Conservation (phyloP, 2,113 vertebrate genomes). For the Gavialis gangeticus region DNA sequence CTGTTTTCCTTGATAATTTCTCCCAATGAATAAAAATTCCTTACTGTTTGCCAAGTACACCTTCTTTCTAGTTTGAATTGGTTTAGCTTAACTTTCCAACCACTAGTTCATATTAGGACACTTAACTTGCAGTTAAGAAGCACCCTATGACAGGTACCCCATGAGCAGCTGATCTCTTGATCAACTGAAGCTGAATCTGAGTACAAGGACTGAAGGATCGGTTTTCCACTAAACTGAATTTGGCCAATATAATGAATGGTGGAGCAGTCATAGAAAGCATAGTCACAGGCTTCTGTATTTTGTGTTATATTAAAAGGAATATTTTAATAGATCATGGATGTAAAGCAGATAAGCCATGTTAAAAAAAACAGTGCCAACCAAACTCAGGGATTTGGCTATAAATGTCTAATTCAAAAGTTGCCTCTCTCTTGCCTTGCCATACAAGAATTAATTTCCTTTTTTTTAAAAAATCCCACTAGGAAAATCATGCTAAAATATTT, state of each 20-base stretch:
- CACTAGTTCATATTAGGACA: background rate
- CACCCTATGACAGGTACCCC: background rate
- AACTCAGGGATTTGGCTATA: background rate
- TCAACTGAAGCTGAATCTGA: background rate
- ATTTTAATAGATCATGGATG: background rate
- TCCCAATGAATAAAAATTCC: background rate
- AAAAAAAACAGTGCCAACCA: background rate
- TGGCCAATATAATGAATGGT: background rate
- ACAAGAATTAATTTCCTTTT: background rate
- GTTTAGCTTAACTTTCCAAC: background rate
- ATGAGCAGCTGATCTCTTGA: background rate
- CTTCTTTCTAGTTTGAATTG: background rate
- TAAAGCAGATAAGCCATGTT: background rate
- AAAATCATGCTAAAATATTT: background rate
- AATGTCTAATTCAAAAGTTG: background rate
- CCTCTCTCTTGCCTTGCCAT: background rate
- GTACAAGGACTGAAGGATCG: conserved; percentile 24
- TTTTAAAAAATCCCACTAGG: background rate
- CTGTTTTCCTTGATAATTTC: background rate
- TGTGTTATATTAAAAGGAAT: background rate
- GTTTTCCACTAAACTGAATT: background rate
- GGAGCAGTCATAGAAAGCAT: background rate
- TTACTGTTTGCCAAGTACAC: background rate
- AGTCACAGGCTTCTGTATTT: conserved; percentile 25
- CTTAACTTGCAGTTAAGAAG: background rate